Evolutionary conservation across 2,797 vertebrate species (phyloP), one percentile per base, ranked within the genome.

Genomic region (Ctenochaetus hawaiiensis): DNA sequence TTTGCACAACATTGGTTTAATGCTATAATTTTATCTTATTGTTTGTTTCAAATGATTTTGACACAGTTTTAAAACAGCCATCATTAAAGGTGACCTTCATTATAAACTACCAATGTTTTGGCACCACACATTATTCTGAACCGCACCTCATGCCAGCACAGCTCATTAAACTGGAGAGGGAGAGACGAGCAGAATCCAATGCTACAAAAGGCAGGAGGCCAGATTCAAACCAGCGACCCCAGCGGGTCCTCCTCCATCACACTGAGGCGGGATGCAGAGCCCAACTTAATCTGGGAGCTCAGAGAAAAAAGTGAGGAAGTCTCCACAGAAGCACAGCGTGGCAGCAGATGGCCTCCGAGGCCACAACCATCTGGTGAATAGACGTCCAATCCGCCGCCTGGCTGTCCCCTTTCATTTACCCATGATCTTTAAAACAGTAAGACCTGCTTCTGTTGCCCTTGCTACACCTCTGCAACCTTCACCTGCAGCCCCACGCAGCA

Each of bases 321-420:
- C 76, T 82, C 68, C 74, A 58, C 52, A 65, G 87, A 77, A 93
- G 89, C 92, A 78, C 90, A 89, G 88, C 84, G 69, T 63, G 75
- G 75, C 83, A 91, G 94, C 96, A 95, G 95, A 96, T 96, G 95
- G 95, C 84, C 89, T 85, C 89, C 83, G 67, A 84, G 90, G 88
- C 91, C 89, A 92, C 66, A 90, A 91, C 96, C 95, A 96, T 96
- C 96, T 96, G 96, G 92, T 93, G 84, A 92, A 61, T 89, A 90
- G 88, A 91, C 3, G 23, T 91, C 84, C 91, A 90, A 94, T 93
- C 93, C 87, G 51, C 89, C 81, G 10, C 93, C 89, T 91, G 89
- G 77, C 91, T 84, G 1, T 92, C 85, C 93, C 81, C 91, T 92
- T 89, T 93, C 93, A 91, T 95, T 95, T 94, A 93, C 91, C 71